Conservation (phyloP, 2,888 invertebrate species). For the Tupiocoris notatus region DNA sequence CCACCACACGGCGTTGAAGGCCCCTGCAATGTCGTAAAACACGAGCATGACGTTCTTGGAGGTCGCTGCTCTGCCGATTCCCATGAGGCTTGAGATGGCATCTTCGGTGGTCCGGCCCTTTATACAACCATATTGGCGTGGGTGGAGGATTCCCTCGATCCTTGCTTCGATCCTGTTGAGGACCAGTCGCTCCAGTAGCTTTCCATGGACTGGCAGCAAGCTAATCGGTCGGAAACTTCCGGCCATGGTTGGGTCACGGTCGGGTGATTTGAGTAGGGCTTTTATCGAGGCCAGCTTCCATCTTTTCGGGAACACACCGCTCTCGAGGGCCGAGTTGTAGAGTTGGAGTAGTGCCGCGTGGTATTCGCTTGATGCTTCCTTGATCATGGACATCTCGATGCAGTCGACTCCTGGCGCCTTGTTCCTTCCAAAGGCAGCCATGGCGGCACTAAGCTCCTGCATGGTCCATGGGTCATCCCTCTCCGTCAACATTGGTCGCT, state of each 20-base stretch:
- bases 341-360: not conserved
- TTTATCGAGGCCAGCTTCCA: conserved; percentile 1
- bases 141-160: not conserved
- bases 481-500: not conserved
- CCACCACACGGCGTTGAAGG: conserved; percentile 53
- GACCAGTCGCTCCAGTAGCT: not conserved
- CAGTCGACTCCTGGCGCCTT: not conserved
- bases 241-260: not conserved
- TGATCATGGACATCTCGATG: not conserved
- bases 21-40: conserved; percentile 50
- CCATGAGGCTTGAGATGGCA: conserved; percentile 43
- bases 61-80: not conserved
- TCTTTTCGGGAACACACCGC: not conserved
- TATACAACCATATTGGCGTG: not conserved
- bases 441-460: not conserved
- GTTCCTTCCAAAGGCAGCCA: not conserved
- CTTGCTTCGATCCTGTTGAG: not conserved
- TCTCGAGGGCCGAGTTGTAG: not conserved
- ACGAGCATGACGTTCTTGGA: too few species aligned
- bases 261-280: not conserved
- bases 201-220: not conserved
- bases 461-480: not conserved
- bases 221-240: not conserved
- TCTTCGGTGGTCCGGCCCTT: conserved; percentile 53
- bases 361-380: not conserved